Evolutionary conservation across 2,888 invertebrate species (phyloP), one percentile per base, ranked within the genome.

Genomic region (Hemaris fuciformis): DNA sequence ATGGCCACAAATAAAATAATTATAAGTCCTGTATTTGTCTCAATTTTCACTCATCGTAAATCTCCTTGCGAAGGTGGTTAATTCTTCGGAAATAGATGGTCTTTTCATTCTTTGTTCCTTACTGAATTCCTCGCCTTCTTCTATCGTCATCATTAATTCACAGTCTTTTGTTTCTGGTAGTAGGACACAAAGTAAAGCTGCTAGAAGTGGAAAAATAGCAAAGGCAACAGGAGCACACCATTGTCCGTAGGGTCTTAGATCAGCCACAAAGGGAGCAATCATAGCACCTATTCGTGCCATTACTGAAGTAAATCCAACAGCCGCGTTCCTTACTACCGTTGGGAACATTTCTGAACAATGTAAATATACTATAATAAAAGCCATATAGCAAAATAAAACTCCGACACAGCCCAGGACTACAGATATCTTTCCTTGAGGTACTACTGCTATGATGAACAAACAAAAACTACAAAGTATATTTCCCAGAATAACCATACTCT

Each of bases 331-430:
- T 1, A 97, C 95, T 7, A 97, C 95, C 0, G 98, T 98, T 0
- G 98, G 98, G 79, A 97, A 98, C 68, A 97, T 89, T 87, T 98
- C 98, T 0, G 96, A 96, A 10, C 96, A 95, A 84, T 96, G 97
- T 31, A 98, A 93, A 80, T 97, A 98, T 7, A 95, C 94, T 2
- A 96, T 95, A 2, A 97, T 95, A 78, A 98, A 98, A 4, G 95
- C 94, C 23, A 96, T 93, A 0, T 96, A 96, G 73, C 96, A 95
- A 10, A 96, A 96, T 61, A 97, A 94, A 72, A 97, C 95, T 3
- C 96, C 96, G 34, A 95, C 72, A 66, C 96, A 94, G 22, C 96
- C 96, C 46, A 97, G 89, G 15, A 93, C 82, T 1, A 95, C 87
- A 62, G 93, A 93, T 18, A 73, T 75, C 20, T 69, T 69, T 1